Evolutionary conservation across 1,140 invertebrate species (phyloP), one percentile per base, ranked within the genome.

Genomic region (Tetragnatha versicolor): DNA sequence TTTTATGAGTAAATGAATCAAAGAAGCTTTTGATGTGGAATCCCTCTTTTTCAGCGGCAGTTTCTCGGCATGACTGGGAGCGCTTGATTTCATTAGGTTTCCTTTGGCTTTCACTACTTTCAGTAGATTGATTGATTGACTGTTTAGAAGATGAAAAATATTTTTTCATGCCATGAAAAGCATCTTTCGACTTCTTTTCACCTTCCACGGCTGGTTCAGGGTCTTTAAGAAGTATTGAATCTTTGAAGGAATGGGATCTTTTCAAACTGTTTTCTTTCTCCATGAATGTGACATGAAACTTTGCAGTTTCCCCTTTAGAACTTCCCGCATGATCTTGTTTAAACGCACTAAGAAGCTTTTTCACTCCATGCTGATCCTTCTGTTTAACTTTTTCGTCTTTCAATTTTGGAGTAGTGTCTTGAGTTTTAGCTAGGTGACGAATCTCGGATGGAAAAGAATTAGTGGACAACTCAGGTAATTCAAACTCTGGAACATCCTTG

Each of bases 41-140:
- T 20, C 14, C 31, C 12, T 76, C 60, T 37, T 61, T 53, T 14
- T 47, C 42, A 31, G 20, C 12, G 29, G 27, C 6, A 12, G 37
- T 61, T 47, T 65, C 73, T 76, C 65, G 63, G 20, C 25, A 63
- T 49, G 73, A 76, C n/a, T 51, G 45, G 3, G 73, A 76, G 42
- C 73, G 73, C 53, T 65, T 76, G 7, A 76, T 39, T 76, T 37
- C 17, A 10, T 31, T 60, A 20, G 35, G 9, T 53, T 72, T 72
- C 25, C 20, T 60, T 72, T 72, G 3, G 12, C 33, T 58, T 58
- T 58, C n/a, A 12, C 10, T 29, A n/a, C 22, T 70, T 37, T 55
- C 35, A 70, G 61, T 4, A 31, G 31, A 6, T 70, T 70, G 42
- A 45, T 51, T 22, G 27, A 10, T 20, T 20, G 49, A 9, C 5